Evolutionary conservation across 2,113 vertebrate genomes (phyloP).

Genomic region (Struthio camelus): DNA sequence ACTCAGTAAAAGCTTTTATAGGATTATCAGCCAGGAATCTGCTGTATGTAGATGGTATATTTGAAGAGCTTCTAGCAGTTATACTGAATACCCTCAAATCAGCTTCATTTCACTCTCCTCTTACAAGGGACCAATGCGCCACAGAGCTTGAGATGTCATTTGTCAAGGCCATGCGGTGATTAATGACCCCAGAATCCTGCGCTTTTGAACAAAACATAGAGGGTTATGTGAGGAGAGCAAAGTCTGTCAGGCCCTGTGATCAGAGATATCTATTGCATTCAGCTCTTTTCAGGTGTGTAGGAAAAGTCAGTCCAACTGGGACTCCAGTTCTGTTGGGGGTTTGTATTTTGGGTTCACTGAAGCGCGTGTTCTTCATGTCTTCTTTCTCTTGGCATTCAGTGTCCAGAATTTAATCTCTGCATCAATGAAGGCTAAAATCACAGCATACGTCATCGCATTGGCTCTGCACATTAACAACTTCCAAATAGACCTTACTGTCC

Average conservation of each 20-base stretch:
- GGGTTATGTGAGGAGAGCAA: background rate
- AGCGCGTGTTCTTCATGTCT: accelerated
- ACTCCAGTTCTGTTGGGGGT: background rate
- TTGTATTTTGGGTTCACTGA: background rate
- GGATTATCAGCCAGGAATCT: background rate
- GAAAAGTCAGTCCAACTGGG: background rate
- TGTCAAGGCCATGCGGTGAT: background rate
- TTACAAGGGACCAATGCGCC: background rate
- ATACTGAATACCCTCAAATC: background rate
- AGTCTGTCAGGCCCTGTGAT: background rate
- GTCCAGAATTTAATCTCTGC: conserved; percentile 76
- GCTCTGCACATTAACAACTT: conserved; percentile 80
- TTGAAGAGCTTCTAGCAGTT: background rate
- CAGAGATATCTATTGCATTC: background rate
- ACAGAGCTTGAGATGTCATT: background rate
- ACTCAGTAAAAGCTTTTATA: background rate
- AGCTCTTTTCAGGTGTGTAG: background rate
- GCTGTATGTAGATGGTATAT: background rate
- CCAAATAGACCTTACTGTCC: conserved; percentile 72
- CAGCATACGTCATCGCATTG: conserved; percentile 66
- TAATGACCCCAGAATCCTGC: background rate
- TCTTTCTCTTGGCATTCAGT: conserved; percentile 49
- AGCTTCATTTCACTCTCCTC: background rate
- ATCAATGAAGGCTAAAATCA: conserved; percentile 81
- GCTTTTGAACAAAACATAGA: background rate